These are phyloP conservation scores for Coendou prehensilis DNA, from an alignment of 2,797 vertebrate species.

Conservation along the genomic window DNA sequence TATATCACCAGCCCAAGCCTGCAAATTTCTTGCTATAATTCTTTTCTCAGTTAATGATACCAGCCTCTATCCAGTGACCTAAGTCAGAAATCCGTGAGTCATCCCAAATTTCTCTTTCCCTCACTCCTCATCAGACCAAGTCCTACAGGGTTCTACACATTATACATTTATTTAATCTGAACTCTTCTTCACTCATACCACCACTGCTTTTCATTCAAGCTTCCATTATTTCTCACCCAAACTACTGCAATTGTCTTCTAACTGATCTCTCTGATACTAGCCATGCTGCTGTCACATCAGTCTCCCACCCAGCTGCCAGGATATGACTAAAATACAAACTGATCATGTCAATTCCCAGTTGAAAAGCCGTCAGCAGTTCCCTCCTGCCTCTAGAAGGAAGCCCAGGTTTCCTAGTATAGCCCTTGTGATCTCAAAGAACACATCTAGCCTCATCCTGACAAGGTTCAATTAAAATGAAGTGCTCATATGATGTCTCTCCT, in stretches of 20 bases:
- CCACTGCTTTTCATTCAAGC: background rate
- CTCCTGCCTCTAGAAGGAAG: conserved; percentile 32
- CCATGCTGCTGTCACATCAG: background rate
- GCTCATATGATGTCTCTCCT: background rate
- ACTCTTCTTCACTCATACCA: conserved; percentile 3
- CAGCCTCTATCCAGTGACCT: background rate
- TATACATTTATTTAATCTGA: background rate
- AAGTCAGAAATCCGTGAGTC: conserved; percentile 61
- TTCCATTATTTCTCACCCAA: conserved; percentile 14
- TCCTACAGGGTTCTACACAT: background rate
- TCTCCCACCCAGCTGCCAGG: background rate
- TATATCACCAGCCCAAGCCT: background rate
- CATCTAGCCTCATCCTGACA: background rate
- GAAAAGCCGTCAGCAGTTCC: background rate
- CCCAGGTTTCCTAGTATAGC: conserved; percentile 1
- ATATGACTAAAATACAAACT: background rate
- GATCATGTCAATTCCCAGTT: background rate
- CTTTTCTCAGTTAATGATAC: conserved; percentile 46
- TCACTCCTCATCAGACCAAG: background rate
- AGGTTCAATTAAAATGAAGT: conserved; percentile 50
- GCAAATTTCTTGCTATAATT: conserved; percentile 30
- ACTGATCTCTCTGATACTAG: background rate
- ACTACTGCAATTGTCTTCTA: background rate
- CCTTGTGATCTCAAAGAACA: conserved; percentile 28
- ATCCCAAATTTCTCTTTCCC: background rate